Evolutionary conservation across 2,113 vertebrate genomes (phyloP), one percentile per base, ranked within the genome.

Genomic region (Neoarius graeffei): DNA sequence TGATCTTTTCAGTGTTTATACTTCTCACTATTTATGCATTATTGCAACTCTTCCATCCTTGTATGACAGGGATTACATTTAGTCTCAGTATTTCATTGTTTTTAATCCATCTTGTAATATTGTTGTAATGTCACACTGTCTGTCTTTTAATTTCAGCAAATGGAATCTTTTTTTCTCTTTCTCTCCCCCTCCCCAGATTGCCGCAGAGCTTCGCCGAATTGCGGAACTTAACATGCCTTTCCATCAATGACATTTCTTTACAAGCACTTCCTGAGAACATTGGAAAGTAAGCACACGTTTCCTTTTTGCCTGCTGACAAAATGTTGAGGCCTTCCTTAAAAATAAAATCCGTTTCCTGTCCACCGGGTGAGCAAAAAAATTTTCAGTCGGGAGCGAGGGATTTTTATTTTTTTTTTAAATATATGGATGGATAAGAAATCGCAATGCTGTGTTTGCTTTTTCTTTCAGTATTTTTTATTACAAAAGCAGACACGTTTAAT

Each of bases 211-310:
- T 99, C 94, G 96, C 97, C 62, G 97, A 99, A 91, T 94, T 99
- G 85, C 95, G 96, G 92, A 99, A 97, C 92, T 94, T 99, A 92
- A 98, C 97, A 0, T 98, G 97, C 95, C 98, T 99, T 93, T 99
- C 98, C 92, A 97, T 98, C 93, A 99, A 99, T 93, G 98, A 99
- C 94, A 98, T 99, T 96, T 99, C 98, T 66, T 94, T 99, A 90
- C 97, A 99, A 93, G 94, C 93, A 89, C 97, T 99, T 94, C 98
- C 98, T 92, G 98, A 98, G 80, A 98, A 99, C 94, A 98, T 99
- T 93, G 98, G 98, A 93, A 99, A 99, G 98, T 99, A 97, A 98
- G 98, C 97, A 74, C 56, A 42, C 84, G 50, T 73, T 85, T 17
- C 19, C 17, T 5, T 89, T 86, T 35, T 4, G 7, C 64, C n/a